These are phyloP conservation scores for Actenoides lindsayi DNA, from an alignment of 2,113 vertebrate genomes.

Conservation along the genomic window DNA sequence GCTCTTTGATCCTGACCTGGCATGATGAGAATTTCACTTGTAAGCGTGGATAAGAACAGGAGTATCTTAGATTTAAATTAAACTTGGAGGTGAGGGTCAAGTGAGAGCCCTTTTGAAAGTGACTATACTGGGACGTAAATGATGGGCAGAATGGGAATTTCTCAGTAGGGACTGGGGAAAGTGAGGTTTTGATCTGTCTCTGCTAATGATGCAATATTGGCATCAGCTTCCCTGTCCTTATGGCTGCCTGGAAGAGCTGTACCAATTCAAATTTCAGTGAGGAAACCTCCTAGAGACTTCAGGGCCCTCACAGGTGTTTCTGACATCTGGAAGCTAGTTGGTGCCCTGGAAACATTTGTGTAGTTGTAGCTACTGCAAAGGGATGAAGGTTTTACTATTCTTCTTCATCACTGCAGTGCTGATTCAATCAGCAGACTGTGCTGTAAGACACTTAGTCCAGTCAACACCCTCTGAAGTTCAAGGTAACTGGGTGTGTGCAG, in stretches of 20 bases:
- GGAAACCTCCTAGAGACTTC: background rate
- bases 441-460: background rate
- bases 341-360: background rate
- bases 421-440: background rate
- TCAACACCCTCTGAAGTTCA: background rate
- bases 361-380: background rate
- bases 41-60: background rate
- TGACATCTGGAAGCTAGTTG: background rate
- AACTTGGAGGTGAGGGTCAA: background rate
- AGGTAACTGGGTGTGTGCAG: background rate
- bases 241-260: background rate
- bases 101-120: background rate
- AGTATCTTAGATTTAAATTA: background rate
- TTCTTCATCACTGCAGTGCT: background rate
- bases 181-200: background rate
- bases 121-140: background rate
- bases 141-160: background rate
- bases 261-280: background rate
- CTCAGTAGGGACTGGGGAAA: background rate
- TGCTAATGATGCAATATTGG: background rate
- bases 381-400: background rate
- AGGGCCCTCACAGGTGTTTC: background rate
- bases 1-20: background rate
- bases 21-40: background rate
- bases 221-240: background rate